Conservation (phyloP, 1,140 invertebrate genomes). For the Pseudobourletiella spinata region DNA sequence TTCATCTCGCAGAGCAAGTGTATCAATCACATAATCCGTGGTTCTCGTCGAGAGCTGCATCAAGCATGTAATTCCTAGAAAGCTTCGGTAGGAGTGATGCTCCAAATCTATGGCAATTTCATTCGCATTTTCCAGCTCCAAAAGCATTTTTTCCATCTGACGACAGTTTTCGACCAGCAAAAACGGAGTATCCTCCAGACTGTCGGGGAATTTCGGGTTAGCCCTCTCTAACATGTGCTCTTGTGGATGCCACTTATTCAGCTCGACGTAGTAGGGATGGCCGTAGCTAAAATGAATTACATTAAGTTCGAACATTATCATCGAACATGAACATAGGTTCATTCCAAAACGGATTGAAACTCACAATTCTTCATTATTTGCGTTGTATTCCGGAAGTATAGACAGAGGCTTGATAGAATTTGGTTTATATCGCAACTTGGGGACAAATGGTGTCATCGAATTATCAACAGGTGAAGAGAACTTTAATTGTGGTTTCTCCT, state of each 20-base stretch:
- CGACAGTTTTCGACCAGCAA: slow-evolving; percentile 57
- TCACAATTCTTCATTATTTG: slow-evolving; percentile 46
- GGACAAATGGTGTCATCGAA: slow-evolving; percentile 60
- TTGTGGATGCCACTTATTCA: slow-evolving; percentile 57
- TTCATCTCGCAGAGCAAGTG: slow-evolving; percentile 68
- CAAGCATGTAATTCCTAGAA: slow-evolving; percentile 79
- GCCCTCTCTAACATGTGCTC: slow-evolving; percentile 43
- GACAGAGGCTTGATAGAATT: slow-evolving; percentile 75
- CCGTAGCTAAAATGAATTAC: slow-evolving; percentile 49
- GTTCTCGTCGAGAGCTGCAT: slow-evolving; percentile 85
- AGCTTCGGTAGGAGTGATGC: slow-evolving; percentile 75
- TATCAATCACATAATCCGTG: slow-evolving; percentile 87
- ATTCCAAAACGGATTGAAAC: too few species aligned
- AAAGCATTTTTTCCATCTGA: slow-evolving; percentile 55
- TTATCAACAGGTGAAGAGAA: slow-evolving; percentile 86
- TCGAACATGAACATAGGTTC: neutral
- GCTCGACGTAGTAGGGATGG: slow-evolving; percentile 84
- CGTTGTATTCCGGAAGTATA: slow-evolving; percentile 56
- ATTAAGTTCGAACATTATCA: neutral
- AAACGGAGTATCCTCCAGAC: slow-evolving; percentile 55
- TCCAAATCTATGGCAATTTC: slow-evolving; percentile 77
- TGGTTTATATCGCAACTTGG: slow-evolving; percentile 75
- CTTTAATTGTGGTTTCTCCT: slow-evolving; percentile 64
- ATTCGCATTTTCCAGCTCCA: slow-evolving; percentile 53
- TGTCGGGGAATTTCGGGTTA: slow-evolving; percentile 37